These are phyloP conservation scores for Agonopterix arenella DNA, from an alignment of 2,888 invertebrate species.

Conservation along the genomic window DNA sequence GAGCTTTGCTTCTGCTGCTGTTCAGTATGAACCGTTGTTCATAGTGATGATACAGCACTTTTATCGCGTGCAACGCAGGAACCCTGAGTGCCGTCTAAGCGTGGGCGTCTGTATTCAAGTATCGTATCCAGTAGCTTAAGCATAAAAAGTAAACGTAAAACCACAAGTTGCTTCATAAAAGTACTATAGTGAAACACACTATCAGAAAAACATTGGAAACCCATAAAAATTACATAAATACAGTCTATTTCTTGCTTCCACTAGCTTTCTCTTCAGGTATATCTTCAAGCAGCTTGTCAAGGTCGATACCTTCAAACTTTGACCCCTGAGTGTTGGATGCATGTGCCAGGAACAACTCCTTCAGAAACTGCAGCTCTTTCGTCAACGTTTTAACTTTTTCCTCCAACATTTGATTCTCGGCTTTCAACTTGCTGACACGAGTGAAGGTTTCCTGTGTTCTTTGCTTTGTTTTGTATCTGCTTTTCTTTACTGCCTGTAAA, in stretches of 20 bases:
- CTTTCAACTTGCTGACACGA: conserved; percentile 84
- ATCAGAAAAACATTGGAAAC: too few species aligned
- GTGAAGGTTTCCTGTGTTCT: conserved; percentile 86
- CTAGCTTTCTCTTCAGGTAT: conserved; percentile 56
- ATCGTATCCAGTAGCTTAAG: too few species aligned
- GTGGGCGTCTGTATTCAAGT: too few species aligned
- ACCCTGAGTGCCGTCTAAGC: too few species aligned
- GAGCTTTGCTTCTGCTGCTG: too few species aligned
- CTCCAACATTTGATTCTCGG: conserved; percentile 87
- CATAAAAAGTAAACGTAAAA: too few species aligned
- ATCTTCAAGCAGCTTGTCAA: conserved; percentile 76
- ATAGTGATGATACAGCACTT: too few species aligned
- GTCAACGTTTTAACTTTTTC: conserved; percentile 89
- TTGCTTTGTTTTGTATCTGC: conserved; percentile 86
- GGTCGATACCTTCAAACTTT: conserved; percentile 75
- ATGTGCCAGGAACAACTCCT: conserved; percentile 88
- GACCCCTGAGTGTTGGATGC: conserved; percentile 79
- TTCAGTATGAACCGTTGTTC: too few species aligned
- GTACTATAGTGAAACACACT: too few species aligned
- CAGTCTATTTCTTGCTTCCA: conserved; percentile 6
- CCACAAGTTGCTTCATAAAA: too few species aligned
- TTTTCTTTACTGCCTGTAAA: conserved; percentile 87
- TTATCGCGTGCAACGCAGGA: too few species aligned
- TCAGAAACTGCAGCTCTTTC: conserved; percentile 87
- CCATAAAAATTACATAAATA: neutral